Evolutionary conservation across 2,888 invertebrate genomes (phyloP), one percentile per base, ranked within the genome.

Genomic region (Oligia strigilis): DNA sequence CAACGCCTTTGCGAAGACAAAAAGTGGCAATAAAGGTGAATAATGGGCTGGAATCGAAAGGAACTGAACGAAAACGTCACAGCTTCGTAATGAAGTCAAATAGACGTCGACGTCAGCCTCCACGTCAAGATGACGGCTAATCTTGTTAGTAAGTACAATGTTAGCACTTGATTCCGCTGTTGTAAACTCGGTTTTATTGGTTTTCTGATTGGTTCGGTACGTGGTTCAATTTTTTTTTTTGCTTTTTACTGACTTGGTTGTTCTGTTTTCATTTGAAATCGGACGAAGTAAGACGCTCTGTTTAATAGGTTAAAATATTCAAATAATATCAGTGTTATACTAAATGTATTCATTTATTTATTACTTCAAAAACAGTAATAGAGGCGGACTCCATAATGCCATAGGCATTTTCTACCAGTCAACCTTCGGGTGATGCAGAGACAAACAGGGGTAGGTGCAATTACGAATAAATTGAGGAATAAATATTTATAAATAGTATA

Each of bases 1-100:
- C 65, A 64, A 52, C 14, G 71, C 74, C 70, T 58, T 82, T 65
- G 23, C 64, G 43, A 58, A 81, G 77, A 78, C 29, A 79, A 87
- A 80, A 80, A 65, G 43, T 73, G 65, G 60, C 13, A 75, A 87
- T 78, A 80, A 65, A 40, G 75, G 65, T 55, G 6, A 86, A 86
- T 85, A 84, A 85, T 73, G 65, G 66, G 9, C 52, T 58, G 49
- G 69, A 64, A 85, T 82, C 78, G 88, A 70, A 77, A 29, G 75
- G 36, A 69, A 78, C 52, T 64, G 78, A 74, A 69, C 36, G 62
- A 74, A 75, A 81, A 80, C 79, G 78, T 80, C 69, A 78, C 67
- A 73, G 29, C 62, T 69, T 65, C 14, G 72, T 86, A 87, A 83
- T 82, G 82, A 85, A 90, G 83, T 85, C 80, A 78, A 87, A 86